Percentiles rank a stretch among this genome's conserved stretches.
phyloP scores from a whole-genome alignment of 2,797 vertebrate genomes.

The Gymnoscopelus braueri region DNA sequence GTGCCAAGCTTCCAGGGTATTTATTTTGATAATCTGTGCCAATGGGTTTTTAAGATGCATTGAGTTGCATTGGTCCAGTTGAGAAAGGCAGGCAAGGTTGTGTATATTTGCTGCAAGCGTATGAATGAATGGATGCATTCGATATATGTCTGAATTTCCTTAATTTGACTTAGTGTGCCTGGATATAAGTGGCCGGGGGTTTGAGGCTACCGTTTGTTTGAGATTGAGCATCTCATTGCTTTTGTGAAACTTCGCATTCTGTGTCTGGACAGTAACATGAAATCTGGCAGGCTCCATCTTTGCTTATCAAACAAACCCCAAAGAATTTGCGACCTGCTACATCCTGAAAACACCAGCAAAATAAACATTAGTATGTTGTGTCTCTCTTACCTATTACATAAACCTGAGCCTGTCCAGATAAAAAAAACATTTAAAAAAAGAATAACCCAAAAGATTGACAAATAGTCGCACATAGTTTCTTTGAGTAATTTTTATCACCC shows the following conservation, averaged over 20 bases:
- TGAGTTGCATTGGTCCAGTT: constrained; percentile 44
- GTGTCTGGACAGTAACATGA: constrained; percentile 30
- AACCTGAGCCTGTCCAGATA: constrained; percentile 37
- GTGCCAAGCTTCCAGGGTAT: constrained; percentile 81
- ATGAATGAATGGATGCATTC: constrained; percentile 20
- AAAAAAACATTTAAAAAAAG: not conserved
- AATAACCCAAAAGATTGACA: constrained; percentile 18
- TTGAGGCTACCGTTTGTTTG: constrained; percentile 2
- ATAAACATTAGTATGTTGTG: constrained; percentile 48
- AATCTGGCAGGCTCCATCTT: constrained; percentile 58
- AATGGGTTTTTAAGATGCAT: constrained; percentile 67
- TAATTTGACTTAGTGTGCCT: constrained; percentile 30
- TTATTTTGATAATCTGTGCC: constrained; percentile 83
- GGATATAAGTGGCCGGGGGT: constrained; percentile 6
- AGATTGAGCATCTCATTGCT: constrained; percentile 39
- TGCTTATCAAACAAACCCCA: constrained; percentile 76
- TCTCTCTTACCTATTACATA: constrained; percentile 48
- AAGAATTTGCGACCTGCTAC: constrained; percentile 76
- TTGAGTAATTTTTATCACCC: constrained; percentile 39
- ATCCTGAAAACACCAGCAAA: constrained; percentile 85
- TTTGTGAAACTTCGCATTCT: constrained; percentile 45
- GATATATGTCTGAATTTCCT: constrained; percentile 23
- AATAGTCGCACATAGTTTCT: constrained; percentile 30
- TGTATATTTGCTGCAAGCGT: constrained; percentile 27
- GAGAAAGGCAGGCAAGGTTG: constrained; percentile 49